A percentile compares a stretch with the other conserved stretches of the same genome.
Conservation (phyloP, 2,888 invertebrate genomes). For the Polydesmus complanatus region DNA sequence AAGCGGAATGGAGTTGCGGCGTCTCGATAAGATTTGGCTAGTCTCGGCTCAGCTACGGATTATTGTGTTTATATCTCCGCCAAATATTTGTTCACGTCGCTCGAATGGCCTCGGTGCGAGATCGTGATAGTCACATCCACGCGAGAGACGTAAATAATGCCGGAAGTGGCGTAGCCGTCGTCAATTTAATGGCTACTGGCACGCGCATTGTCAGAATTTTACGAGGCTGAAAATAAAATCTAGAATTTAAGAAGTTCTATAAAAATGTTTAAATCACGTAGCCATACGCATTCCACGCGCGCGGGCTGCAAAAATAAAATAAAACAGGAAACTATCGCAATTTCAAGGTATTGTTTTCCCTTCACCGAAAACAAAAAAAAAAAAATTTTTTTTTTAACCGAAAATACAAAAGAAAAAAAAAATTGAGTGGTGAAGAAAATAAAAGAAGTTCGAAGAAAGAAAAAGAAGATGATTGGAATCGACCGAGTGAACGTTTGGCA, state of each 20-base stretch:
- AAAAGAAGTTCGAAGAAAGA: neutral
- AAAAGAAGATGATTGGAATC: neutral
- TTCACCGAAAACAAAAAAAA: neutral
- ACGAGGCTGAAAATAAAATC: neutral
- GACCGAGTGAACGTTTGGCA: too few species aligned
- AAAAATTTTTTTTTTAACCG: neutral
- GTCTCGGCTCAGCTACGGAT: neutral
- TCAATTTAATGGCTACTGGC: neutral
- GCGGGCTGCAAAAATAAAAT: neutral
- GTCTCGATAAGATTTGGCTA: too few species aligned
- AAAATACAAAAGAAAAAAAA: neutral
- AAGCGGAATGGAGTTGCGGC: too few species aligned
- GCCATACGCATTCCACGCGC: too few species aligned
- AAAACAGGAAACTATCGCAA: neutral
- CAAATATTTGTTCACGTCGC: neutral
- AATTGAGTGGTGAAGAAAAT: neutral
- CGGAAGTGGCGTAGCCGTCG: neutral
- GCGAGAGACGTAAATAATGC: neutral
- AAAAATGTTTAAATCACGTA: neutral
- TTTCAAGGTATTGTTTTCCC: neutral
- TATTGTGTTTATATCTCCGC: neutral
- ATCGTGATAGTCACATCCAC: neutral
- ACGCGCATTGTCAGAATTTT: neutral
- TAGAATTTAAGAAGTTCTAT: neutral
- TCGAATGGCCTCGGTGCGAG: neutral